Percentiles rank a stretch among this genome's conserved stretches.
Conservation (phyloP, 2,888 invertebrate species). For the Phytoseiulus persimilis region DNA sequence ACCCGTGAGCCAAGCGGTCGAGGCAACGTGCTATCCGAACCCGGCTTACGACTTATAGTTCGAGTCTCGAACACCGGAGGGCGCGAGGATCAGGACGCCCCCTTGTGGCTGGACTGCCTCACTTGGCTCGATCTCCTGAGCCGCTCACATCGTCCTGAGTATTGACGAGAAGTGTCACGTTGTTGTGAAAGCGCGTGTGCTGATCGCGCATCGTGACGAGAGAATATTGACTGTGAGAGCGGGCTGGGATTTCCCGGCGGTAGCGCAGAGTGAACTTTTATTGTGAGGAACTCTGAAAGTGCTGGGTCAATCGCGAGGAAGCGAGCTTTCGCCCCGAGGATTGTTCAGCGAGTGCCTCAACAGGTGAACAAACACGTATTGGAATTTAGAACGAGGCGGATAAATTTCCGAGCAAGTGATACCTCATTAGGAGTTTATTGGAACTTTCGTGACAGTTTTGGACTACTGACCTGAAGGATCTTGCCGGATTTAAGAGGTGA, state of each 20-base stretch:
- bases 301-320: not conserved
- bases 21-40: not conserved
- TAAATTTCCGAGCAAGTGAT: not conserved
- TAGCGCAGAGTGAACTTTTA: not conserved
- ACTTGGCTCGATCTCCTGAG: conserved; percentile 18
- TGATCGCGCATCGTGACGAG: not conserved
- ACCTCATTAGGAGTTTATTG: not conserved
- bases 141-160: conserved; percentile 36
- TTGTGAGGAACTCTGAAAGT: not conserved
- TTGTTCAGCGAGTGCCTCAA: not conserved
- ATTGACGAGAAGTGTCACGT: conserved; percentile 9
- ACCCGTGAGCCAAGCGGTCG: not conserved
- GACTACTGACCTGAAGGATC: not conserved
- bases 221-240: not conserved
- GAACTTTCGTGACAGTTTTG: not conserved
- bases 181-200: not conserved
- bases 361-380: not conserved
- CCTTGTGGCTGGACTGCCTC: conserved; percentile 19
- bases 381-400: not conserved
- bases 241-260: not conserved
- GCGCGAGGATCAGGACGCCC: conserved; percentile 16
- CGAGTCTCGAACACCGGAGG: not conserved
- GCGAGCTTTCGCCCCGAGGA: not conserved
- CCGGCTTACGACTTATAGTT: not conserved
- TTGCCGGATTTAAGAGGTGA: not conserved